phyloP scores from a whole-genome alignment of 1,140 invertebrate genomes.

The Rhysida immarginata region DNA sequence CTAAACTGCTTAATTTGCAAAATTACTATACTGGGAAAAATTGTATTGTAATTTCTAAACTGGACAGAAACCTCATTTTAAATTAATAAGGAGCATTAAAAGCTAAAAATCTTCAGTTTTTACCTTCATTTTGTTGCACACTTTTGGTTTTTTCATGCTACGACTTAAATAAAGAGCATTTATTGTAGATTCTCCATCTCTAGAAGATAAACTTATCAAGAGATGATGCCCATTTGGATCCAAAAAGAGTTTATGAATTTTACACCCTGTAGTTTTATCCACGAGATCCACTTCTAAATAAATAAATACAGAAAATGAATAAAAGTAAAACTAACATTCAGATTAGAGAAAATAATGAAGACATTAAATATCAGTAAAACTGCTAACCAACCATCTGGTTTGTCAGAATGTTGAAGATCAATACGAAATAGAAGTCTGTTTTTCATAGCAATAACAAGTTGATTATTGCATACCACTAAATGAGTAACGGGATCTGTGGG shows the following conservation, averaged over 20 bases:
- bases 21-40: no score
- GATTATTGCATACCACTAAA: conserved; percentile 62
- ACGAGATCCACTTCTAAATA: conserved; percentile 29
- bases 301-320: conserved; percentile 9
- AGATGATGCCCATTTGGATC: conserved; percentile 76
- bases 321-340: conserved; percentile 5
- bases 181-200: conserved; percentile 40
- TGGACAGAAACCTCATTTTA: no score
- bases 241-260: conserved; percentile 58
- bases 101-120: no score
- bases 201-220: conserved; percentile 52
- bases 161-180: conserved; percentile 60
- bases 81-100: no score
- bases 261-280: conserved; percentile 27
- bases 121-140: conserved; percentile 26
- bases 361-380: no score
- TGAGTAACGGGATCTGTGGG: conserved; percentile 62
- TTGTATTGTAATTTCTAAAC: no score
- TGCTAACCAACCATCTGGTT: conserved; percentile 53
- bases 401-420: conserved; percentile 59
- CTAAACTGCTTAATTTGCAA: no score
- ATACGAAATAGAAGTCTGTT: conserved; percentile 65
- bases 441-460: conserved; percentile 64
- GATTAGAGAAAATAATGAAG: conserved; percentile 1
- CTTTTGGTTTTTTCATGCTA: conserved; percentile 45